Evolutionary conservation across 2,797 vertebrate species (phyloP), one percentile per base, ranked within the genome.

Genomic region (Allobates femoralis): DNA sequence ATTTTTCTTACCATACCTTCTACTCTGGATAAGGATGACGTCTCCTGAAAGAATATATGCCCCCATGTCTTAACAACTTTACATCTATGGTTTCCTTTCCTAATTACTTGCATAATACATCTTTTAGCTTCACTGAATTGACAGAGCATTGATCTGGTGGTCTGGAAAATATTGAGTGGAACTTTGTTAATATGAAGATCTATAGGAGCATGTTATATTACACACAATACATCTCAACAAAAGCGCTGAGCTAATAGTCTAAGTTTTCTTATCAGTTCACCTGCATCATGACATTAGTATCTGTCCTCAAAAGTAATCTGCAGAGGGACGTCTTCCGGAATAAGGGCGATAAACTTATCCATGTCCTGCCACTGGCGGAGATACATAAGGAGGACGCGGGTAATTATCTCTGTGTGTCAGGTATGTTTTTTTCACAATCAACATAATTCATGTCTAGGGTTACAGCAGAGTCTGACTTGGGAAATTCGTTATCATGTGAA

Each of bases 61-160:
- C 19, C 15, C 3, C 3, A 12, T 19, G 12, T 78, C 21, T 26
- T 16, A 28, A 78, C 53, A 30, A 23, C 53, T 56, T 77, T 32
- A 51, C 23, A 11, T 34, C 55, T 28, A 21, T 55, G 50, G 41
- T 8, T 55, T 77, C 34, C 10, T 21, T 53, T 77, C 53, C 28
- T 77, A 56, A 77, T 77, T 30, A 51, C 10, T 37, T 14, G 6
- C 18, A 71, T 76, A 16, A 76, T 62, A 37, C 71, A 84, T 84
- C 37, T 60, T 75, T 84, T 64, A 19, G 8, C 53, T 50, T 37
- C 28, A 37, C 50, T 41, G 11, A 76, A 23, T n/a, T 84, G 53
- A 76, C 82, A 84, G 26, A 74, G 4, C 82, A 84, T 84, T 62
- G 82, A 84, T 84, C 60, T 60, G 3, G 16, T 50, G 53, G 82